These are phyloP conservation scores for Mesorhabditis sp. DNA, from an alignment of 2,888 invertebrate species.

Conservation along the genomic window DNA sequence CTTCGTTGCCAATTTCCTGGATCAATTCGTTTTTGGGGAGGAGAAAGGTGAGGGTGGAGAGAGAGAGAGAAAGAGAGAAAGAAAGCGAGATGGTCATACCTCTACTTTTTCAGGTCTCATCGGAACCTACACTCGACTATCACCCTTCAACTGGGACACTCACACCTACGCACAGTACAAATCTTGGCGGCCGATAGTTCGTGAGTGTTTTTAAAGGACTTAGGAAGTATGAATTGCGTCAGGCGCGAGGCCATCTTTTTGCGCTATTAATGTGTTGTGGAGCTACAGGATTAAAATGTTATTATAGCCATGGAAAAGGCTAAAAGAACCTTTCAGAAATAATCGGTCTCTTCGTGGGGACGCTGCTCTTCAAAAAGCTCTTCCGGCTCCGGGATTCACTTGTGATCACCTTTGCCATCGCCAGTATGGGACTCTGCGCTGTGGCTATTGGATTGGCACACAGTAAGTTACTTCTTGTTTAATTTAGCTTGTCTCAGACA, in stretches of 20 bases:
- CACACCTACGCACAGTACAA: conserved; percentile 45
- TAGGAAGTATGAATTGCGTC: background rate
- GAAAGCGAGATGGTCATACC: background rate
- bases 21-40: conserved; percentile 52
- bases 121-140: conserved; percentile 47
- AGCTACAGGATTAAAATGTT: no score
- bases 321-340: conserved; percentile 37
- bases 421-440: conserved; percentile 38
- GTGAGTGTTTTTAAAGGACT: conserved; percentile 20
- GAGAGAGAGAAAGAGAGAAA: background rate
- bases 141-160: conserved; percentile 50
- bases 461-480: conserved; percentile 7
- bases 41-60: conserved; percentile 36
- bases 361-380: conserved; percentile 43
- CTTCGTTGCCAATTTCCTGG: conserved; percentile 47
- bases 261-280: no score
- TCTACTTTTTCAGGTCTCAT: conserved; percentile 30
- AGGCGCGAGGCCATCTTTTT: no score
- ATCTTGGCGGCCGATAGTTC: conserved; percentile 43
- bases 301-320: background rate
- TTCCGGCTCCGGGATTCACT: conserved; percentile 43
- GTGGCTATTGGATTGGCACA: conserved; percentile 48
- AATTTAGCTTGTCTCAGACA: no score
- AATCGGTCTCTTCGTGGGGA: conserved; percentile 46
- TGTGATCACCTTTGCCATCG: conserved; percentile 42